Percentiles rank a stretch among this genome's conserved stretches.
Conservation (phyloP, 2,113 vertebrate species). For the Butastur rufipennis region DNA sequence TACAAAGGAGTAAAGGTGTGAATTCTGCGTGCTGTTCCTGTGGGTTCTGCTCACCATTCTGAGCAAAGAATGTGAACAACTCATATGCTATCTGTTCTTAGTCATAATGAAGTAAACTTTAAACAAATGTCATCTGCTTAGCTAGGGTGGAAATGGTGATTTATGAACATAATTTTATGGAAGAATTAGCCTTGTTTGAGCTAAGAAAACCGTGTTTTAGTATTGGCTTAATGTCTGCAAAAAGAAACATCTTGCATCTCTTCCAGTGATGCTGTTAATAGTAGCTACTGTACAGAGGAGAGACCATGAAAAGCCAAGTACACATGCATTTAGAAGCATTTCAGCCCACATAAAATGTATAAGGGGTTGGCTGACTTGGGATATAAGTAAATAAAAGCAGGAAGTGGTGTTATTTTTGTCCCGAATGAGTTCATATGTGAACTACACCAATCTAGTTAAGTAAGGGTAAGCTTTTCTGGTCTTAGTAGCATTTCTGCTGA, state of each 20-base stretch:
- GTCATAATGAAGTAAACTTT: not conserved
- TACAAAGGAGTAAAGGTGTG: not conserved
- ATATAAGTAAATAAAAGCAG: not conserved
- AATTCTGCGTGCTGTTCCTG: not conserved
- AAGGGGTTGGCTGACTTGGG: not conserved
- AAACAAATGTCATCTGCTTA: not conserved
- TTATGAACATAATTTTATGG: not conserved
- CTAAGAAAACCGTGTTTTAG: not conserved
- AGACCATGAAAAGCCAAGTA: not conserved
- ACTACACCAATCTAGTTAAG: not conserved
- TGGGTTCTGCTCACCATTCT: not conserved
- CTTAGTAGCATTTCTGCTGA: not conserved
- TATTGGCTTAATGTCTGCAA: not conserved
- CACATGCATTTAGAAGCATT: rapidly evolving
- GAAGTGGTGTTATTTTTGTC: not conserved
- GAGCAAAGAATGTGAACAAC: not conserved
- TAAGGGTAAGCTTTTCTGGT: not conserved
- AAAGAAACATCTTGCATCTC: not conserved
- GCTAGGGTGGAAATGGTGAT: not conserved
- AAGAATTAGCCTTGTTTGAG: not conserved
- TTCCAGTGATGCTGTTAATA: not conserved
- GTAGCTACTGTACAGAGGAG: not conserved
- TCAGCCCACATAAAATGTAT: not conserved
- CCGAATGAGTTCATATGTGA: not conserved
- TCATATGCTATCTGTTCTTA: not conserved